Evolutionary conservation across 2,113 vertebrate genomes (phyloP).

Genomic region (Gadus chalcogrammus): DNA sequence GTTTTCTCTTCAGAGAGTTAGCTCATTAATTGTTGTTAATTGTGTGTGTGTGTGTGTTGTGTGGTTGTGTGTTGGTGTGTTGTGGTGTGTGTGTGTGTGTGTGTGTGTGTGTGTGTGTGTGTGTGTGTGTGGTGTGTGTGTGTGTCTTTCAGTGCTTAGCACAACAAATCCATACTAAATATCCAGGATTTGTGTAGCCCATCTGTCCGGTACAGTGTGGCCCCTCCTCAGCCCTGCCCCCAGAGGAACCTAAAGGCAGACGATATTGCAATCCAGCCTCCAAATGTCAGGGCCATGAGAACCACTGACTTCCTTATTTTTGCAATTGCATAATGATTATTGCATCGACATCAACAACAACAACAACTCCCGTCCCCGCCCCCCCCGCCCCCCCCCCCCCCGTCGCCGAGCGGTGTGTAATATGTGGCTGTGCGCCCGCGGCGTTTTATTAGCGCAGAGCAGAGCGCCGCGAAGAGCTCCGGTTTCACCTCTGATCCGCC

Average conservation of each 20-base stretch:
- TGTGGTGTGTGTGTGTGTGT: too few species aligned
- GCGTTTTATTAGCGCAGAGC: conserved; percentile 74
- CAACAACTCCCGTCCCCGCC: too few species aligned
- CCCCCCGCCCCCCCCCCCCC: conserved; percentile 59
- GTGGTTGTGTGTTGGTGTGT: too few species aligned
- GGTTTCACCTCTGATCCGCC: conserved; percentile 77
- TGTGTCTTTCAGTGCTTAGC: conserved; percentile 24
- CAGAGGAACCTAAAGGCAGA: conserved; percentile 61
- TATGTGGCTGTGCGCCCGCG: conserved; percentile 72
- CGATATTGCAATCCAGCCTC: conserved; percentile 70
- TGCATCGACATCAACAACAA: conserved; percentile 44
- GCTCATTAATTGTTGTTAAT: conserved; percentile 8
- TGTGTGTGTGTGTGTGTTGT: too few species aligned
- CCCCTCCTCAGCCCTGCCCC: conserved; percentile 62
- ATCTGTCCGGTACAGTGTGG: conserved; percentile 62
- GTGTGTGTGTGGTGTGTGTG: too few species aligned
- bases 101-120: too few species aligned
- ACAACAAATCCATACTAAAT: conserved; percentile 38
- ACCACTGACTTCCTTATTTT: conserved; percentile 48
- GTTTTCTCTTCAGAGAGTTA: neutral
- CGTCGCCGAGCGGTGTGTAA: conserved; percentile 57
- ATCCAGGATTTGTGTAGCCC: conserved; percentile 52
- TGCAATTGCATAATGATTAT: conserved; percentile 75
- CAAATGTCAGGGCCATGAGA: conserved; percentile 78
- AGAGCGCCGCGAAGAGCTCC: conserved; percentile 73